phyloP scores from a whole-genome alignment of 2,113 vertebrate genomes.

The Verasper variegatus region DNA sequence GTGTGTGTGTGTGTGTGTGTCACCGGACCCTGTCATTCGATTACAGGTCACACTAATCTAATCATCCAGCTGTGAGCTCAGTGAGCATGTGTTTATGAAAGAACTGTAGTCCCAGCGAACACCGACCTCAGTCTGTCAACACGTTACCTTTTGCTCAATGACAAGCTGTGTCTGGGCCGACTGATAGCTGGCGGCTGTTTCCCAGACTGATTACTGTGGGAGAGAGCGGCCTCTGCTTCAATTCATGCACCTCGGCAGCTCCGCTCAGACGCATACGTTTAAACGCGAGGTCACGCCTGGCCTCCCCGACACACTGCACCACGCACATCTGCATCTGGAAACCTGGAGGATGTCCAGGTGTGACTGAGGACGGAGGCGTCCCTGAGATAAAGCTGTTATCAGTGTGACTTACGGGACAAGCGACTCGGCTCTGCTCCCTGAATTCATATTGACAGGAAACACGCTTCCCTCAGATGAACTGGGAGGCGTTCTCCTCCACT shows the following conservation, averaged over 20 bases:
- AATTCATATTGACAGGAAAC: conserved; percentile 62
- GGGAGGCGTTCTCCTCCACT: conserved; percentile 12
- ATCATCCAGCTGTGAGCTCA: conserved; percentile 69
- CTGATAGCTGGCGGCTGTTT: conserved; percentile 51
- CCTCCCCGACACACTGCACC: background rate
- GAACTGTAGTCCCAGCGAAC: conserved; percentile 32
- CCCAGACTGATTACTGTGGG: conserved; percentile 62
- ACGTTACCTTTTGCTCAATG: conserved; percentile 58
- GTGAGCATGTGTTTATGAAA: conserved; percentile 53
- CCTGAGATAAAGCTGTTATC: conserved; percentile 61
- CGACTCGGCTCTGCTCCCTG: conserved; percentile 31
- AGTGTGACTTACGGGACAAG: conserved; percentile 42
- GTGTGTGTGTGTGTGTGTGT: conserved; percentile 46
- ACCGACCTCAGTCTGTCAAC: conserved; percentile 56
- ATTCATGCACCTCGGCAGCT: conserved; percentile 33
- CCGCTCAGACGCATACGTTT: background rate
- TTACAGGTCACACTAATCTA: conserved; percentile 78
- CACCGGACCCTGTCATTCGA: conserved; percentile 70
- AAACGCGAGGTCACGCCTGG: background rate
- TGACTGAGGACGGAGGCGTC: conserved; percentile 25
- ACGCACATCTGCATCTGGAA: conserved; percentile 2
- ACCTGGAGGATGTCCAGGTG: conserved; percentile 50
- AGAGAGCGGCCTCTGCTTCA: conserved; percentile 32
- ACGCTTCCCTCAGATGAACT: conserved; percentile 53
- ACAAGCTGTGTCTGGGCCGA: conserved; percentile 51